phyloP scores from a whole-genome alignment of 2,888 invertebrate species.

The Microdon myrmicae region DNA sequence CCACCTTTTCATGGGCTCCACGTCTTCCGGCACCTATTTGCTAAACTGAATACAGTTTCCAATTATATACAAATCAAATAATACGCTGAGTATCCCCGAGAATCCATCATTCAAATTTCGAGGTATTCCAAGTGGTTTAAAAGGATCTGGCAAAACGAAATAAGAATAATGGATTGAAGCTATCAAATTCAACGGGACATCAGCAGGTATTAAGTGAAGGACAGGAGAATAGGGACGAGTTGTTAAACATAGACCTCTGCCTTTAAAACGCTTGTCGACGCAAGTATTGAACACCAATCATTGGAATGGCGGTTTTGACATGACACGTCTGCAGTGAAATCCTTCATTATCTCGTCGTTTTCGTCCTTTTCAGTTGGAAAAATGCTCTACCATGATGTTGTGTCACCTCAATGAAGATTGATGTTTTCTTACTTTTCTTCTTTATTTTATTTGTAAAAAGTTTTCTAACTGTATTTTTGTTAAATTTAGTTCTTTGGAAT shows the following conservation, averaged over 20 bases:
- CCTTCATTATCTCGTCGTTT: constrained; percentile 44
- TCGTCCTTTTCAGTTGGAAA: constrained; percentile 2
- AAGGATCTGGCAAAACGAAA: constrained; percentile 43
- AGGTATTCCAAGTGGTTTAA: constrained; percentile 39
- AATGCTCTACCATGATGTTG: constrained; percentile 26
- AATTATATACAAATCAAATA: constrained; percentile 38
- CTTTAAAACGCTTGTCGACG: constrained; percentile 45
- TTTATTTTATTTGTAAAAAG: constrained; percentile 2
- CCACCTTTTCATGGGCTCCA: no score
- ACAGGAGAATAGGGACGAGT: constrained; percentile 27
- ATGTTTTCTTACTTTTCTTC: constrained; percentile 21
- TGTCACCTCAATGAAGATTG: constrained; percentile 46
- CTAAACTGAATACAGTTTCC: constrained; percentile 18
- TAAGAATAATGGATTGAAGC: constrained; percentile 46
- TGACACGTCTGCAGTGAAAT: constrained; percentile 44
- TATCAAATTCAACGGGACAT: constrained; percentile 48
- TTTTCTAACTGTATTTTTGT: not conserved
- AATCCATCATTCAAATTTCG: constrained; percentile 38
- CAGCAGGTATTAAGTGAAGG: constrained; percentile 9
- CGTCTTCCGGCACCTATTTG: no score
- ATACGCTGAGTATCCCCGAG: constrained; percentile 28
- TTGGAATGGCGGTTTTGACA: constrained; percentile 52
- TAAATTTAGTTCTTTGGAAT: no score
- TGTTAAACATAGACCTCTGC: no score
- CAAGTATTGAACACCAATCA: constrained; percentile 52